Percentiles rank a stretch among this genome's conserved stretches.
Evolutionary conservation across 2,888 invertebrate species (phyloP).

Genomic region (Elmis aenea): DNA sequence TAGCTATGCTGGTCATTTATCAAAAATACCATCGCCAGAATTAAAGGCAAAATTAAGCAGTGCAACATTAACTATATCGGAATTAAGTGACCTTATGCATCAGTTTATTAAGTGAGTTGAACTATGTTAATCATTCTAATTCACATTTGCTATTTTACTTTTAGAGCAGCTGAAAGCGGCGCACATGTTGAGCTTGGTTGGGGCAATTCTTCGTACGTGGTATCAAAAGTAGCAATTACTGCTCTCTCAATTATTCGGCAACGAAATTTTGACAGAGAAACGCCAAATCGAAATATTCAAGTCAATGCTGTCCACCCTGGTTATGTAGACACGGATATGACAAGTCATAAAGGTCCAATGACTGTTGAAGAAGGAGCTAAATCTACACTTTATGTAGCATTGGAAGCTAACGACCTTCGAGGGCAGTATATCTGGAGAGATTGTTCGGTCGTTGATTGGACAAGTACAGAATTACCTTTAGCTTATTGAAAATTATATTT

Average conservation of each 20-base stretch:
- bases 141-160: no score
- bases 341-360: slow-evolving; percentile 54
- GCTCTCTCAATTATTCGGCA: slow-evolving; percentile 67
- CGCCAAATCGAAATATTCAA: slow-evolving; percentile 54
- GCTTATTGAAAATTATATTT: no score
- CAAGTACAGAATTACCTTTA: no score
- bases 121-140: no score
- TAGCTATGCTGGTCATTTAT: slow-evolving; percentile 61
- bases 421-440: slow-evolving; percentile 63
- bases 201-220: slow-evolving; percentile 56
- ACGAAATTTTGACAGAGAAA: slow-evolving; percentile 49
- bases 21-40: slow-evolving; percentile 54
- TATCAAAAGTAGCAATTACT: slow-evolving; percentile 70
- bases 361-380: slow-evolving; percentile 56
- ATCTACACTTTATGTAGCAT: slow-evolving; percentile 58
- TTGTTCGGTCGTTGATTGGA: slow-evolving; percentile 56
- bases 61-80: slow-evolving; percentile 54
- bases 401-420: slow-evolving; percentile 55
- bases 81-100: slow-evolving; percentile 58
- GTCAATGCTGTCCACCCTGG: slow-evolving; percentile 73
- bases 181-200: slow-evolving; percentile 33
- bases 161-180: slow-evolving; percentile 33
- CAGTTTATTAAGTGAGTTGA: slow-evolving; percentile 61
- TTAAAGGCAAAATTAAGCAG: slow-evolving; percentile 54
- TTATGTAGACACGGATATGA: slow-evolving; percentile 71